phyloP scores from a whole-genome alignment of 2,113 vertebrate genomes.

The Scomber japonicus region DNA sequence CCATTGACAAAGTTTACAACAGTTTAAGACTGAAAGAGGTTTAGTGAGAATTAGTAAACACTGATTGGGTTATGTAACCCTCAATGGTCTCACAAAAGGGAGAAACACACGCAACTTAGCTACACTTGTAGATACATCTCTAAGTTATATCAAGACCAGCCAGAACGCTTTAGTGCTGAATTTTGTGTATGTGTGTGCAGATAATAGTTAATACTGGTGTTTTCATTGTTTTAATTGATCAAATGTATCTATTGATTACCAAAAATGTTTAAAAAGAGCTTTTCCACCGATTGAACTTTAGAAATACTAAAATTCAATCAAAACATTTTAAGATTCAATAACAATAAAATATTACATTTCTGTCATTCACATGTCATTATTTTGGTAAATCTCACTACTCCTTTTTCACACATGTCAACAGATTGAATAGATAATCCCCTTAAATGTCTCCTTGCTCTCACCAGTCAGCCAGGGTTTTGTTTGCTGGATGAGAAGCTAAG shows the following conservation, averaged over 20 bases:
- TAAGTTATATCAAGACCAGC: neutral
- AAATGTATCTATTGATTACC: no score
- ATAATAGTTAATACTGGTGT: no score
- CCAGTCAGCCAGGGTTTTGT: slow-evolving; percentile 4
- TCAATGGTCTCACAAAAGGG: slow-evolving; percentile 26
- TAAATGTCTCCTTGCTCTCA: slow-evolving; percentile 19
- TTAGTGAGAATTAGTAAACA: slow-evolving; percentile 55
- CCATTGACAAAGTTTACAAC: slow-evolving; percentile 22
- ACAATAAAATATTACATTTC: neutral
- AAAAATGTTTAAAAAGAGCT: no score
- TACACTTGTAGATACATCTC: neutral
- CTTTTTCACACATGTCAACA: neutral
- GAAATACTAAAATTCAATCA: neutral
- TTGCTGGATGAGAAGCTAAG: neutral
- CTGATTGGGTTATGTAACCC: slow-evolving; percentile 57
- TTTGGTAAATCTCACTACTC: neutral
- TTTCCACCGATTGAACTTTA: no score
- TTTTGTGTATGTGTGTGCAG: neutral
- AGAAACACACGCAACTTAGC: slow-evolving; percentile 2
- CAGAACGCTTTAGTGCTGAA: no score
- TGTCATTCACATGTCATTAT: neutral
- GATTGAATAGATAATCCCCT: neutral
- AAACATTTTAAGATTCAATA: neutral
- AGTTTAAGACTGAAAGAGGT: slow-evolving; percentile 60
- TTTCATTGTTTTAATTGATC: no score